phyloP scores from a whole-genome alignment of 2,888 invertebrate genomes.

The Pollenia angustigena region DNA sequence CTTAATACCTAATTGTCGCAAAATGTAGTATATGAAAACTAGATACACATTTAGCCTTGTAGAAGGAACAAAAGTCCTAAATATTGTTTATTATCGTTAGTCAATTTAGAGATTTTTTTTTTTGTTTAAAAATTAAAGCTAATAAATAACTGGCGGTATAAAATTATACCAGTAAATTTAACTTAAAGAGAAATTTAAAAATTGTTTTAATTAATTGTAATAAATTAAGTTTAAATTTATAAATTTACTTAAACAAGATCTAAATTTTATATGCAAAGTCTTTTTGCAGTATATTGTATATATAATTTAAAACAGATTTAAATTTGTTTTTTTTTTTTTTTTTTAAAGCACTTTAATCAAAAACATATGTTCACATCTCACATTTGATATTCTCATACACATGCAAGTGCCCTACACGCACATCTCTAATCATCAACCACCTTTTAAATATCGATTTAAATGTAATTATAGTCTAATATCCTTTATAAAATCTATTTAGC shows the following conservation, averaged over 20 bases:
- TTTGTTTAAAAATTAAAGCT: not conserved
- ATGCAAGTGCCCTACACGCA: not conserved
- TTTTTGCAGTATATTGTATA: too few relatives aligned
- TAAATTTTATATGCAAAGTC: too few relatives aligned
- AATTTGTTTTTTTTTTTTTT: too few relatives aligned
- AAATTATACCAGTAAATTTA: too few relatives aligned
- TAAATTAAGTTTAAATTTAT: too few relatives aligned
- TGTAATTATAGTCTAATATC: constrained; percentile 40
- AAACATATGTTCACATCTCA: constrained; percentile 48
- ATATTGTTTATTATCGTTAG: constrained; percentile 25
- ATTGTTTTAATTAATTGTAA: too few relatives aligned
- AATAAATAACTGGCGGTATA: not conserved
- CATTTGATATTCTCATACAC: not conserved
- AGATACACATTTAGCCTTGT: not conserved
- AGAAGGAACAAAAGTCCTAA: not conserved
- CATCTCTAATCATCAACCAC: constrained; percentile 6
- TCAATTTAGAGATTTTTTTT: constrained; percentile 20
- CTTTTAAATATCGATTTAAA: constrained; percentile 53
- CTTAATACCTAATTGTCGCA: too few relatives aligned
- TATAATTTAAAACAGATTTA: too few relatives aligned
- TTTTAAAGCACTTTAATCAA: not conserved
- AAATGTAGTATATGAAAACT: too few relatives aligned
- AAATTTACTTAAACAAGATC: too few relatives aligned
- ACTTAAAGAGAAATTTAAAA: too few relatives aligned
- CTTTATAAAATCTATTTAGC: not conserved